A percentile compares a stretch with the other conserved stretches of the same genome.
Evolutionary conservation across 2,797 vertebrate genomes (phyloP).

Genomic region (Myoxocephalus aenaeus): DNA sequence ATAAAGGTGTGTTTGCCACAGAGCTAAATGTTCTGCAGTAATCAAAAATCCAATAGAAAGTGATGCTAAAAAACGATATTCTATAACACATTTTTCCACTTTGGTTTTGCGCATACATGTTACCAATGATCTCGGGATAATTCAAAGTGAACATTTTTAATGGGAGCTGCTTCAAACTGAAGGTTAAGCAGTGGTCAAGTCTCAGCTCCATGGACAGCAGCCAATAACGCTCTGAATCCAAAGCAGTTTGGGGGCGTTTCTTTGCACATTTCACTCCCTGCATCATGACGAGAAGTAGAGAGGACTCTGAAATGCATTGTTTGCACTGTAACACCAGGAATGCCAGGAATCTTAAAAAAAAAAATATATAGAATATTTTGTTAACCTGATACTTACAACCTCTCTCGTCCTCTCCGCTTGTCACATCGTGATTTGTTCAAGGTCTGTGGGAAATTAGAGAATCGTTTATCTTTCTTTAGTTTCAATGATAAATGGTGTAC

Average conservation of each 20-base stretch:
- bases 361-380: background rate
- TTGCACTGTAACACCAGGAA: background rate
- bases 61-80: background rate
- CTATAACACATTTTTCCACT: background rate
- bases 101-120: background rate
- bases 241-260: no score
- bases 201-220: no score
- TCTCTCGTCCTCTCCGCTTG: background rate
- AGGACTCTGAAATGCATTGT: no score
- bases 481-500: background rate
- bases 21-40: no score
- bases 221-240: no score
- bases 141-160: background rate
- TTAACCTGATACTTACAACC: background rate
- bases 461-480: background rate
- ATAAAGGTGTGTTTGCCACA: background rate
- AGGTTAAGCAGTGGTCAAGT: slow-evolving; percentile 7
- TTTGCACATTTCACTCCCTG: no score
- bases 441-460: background rate
- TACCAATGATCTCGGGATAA: background rate
- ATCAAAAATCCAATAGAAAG: no score
- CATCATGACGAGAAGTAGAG: no score
- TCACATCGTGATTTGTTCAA: background rate
- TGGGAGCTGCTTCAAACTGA: background rate
- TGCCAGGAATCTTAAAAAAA: no score